These are phyloP conservation scores for Gallirallus australis DNA, from an alignment of 2,797 vertebrate genomes.

Conservation along the genomic window DNA sequence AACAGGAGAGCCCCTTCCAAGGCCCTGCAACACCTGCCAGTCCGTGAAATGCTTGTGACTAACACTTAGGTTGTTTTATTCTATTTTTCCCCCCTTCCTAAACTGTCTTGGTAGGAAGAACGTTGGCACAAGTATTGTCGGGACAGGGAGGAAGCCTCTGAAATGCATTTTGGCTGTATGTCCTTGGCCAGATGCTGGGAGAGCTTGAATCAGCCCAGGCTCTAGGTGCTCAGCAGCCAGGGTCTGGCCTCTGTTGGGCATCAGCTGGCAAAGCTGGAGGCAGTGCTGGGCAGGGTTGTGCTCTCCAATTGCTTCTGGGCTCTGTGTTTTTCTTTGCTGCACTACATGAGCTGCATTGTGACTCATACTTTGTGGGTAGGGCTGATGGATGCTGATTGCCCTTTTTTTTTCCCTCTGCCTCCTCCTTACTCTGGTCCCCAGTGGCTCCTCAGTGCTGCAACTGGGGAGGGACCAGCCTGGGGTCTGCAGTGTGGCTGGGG, in stretches of 20 bases:
- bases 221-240: neutral
- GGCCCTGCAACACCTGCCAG: neutral
- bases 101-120: neutral
- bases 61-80: neutral
- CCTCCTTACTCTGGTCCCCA: neutral
- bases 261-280: neutral
- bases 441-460: neutral
- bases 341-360: neutral
- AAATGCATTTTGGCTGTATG: neutral
- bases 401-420: conserved; percentile 11
- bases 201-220: neutral
- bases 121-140: neutral
- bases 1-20: too few relatives aligned
- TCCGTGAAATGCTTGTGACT: neutral
- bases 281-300: neutral
- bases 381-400: neutral
- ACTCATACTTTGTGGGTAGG: conserved; percentile 5
- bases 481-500: fast-evolving
- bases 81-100: neutral
- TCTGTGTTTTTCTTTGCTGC: neutral
- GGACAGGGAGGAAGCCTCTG: neutral
- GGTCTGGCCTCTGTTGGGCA: neutral
- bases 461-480: neutral
- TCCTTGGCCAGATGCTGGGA: neutral
- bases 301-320: neutral